Conservation (phyloP, 2,888 invertebrate genomes). For the Chromoteleia sp. region DNA sequence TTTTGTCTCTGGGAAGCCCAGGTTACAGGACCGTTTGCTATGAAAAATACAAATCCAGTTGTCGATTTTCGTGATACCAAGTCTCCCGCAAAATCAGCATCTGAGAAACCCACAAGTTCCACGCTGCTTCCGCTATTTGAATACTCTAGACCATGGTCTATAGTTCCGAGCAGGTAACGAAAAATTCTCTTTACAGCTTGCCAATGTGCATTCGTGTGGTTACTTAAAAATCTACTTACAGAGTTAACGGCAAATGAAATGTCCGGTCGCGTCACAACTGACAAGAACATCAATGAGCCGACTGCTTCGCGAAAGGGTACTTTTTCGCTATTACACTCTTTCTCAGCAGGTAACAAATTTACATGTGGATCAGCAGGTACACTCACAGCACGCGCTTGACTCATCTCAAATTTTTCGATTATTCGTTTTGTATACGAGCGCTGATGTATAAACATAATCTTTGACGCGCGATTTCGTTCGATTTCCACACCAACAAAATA, state of each 20-base stretch:
- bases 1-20: slow-evolving; percentile 39
- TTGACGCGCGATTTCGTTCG: slow-evolving; percentile 21
- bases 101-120: background rate
- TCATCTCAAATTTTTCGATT: background rate
- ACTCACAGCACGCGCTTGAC: background rate
- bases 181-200: background rate
- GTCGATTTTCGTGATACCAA: background rate
- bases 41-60: background rate
- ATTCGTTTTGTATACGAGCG: background rate
- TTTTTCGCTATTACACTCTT: too few relatives aligned
- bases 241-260: slow-evolving; percentile 1
- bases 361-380: background rate
- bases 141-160: background rate
- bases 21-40: slow-evolving; percentile 17
- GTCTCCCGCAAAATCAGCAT: background rate
- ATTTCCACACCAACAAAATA: slow-evolving; percentile 53
- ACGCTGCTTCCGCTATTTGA: background rate
- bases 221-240: background rate
- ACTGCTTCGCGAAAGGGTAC: background rate
- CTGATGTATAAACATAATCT: slow-evolving; percentile 57
- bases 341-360: background rate
- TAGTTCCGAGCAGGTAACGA: background rate
- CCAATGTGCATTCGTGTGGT: background rate
- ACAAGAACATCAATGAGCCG: background rate
- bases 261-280: slow-evolving; percentile 2